Evolutionary conservation across 2,113 vertebrate genomes (phyloP).

Genomic region (Heliornis fulica): DNA sequence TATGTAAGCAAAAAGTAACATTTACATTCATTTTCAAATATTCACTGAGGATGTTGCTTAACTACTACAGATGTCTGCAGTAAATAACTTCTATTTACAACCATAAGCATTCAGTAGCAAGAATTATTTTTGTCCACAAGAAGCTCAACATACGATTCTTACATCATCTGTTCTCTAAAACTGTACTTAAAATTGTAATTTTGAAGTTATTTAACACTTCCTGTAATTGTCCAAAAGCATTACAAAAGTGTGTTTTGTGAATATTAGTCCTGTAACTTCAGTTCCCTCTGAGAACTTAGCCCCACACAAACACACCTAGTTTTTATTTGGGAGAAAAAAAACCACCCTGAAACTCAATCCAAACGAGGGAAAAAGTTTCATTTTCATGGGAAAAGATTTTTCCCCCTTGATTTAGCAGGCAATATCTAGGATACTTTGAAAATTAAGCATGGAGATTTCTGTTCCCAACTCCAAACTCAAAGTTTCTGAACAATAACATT

Average conservation of each 20-base stretch:
- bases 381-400: background rate
- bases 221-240: background rate
- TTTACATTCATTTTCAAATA: background rate
- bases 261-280: background rate
- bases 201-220: background rate
- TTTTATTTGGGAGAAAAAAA: background rate
- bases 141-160: background rate
- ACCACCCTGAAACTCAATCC: background rate
- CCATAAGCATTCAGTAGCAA: background rate
- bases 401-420: background rate
- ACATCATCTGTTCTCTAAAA: background rate
- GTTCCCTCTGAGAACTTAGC: background rate
- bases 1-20: too few relatives aligned
- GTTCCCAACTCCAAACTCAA: background rate
- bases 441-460: background rate
- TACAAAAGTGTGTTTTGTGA: background rate
- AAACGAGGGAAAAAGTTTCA: background rate
- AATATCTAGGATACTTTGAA: background rate
- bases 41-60: background rate
- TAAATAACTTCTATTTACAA: background rate
- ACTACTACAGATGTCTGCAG: background rate
- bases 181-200: background rate
- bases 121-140: background rate
- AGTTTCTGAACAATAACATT: background rate
- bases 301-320: background rate